Percentiles rank a stretch among this genome's conserved stretches.
phyloP scores from a whole-genome alignment of 2,113 vertebrate species.

The Brienomyrus longianalis region DNA sequence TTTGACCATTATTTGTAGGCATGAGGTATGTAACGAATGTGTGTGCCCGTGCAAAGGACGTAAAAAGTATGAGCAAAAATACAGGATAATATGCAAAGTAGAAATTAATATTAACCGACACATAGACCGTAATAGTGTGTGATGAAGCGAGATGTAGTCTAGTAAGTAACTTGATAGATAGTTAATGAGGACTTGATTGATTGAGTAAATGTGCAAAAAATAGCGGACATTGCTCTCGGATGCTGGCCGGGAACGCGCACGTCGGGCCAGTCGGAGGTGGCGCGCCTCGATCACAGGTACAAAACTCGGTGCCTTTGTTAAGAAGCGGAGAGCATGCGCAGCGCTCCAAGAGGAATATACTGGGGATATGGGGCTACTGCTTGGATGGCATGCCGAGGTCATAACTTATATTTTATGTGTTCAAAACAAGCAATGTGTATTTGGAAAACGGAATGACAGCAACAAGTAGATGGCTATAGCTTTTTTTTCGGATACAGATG shows the following conservation, averaged over 20 bases:
- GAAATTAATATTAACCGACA: not conserved
- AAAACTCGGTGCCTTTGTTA: slow-evolving; percentile 37
- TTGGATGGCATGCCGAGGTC: not conserved
- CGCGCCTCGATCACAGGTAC: slow-evolving; percentile 33
- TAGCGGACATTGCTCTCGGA: not conserved
- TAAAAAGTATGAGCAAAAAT: not conserved
- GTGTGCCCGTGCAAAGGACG: not conserved
- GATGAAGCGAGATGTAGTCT: not conserved
- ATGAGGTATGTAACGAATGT: not conserved
- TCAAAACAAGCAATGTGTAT: not conserved
- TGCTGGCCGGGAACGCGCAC: slow-evolving; percentile 43
- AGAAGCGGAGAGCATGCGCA: slow-evolving; percentile 18
- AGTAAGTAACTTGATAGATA: not conserved
- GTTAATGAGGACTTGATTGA: not conserved
- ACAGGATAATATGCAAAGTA: not conserved
- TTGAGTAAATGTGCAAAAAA: not conserved
- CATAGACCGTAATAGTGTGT: not conserved
- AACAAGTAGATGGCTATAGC: not conserved
- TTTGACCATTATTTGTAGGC: not conserved
- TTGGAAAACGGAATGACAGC: not conserved
- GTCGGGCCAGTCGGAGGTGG: slow-evolving; percentile 33
- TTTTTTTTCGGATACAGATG: not conserved
- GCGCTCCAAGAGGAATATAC: not conserved
- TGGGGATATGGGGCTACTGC: not conserved
- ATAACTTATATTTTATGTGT: not conserved